Evolutionary conservation across 2,113 vertebrate species (phyloP), one percentile per base, ranked within the genome.

Genomic region (Pavo muticus): DNA sequence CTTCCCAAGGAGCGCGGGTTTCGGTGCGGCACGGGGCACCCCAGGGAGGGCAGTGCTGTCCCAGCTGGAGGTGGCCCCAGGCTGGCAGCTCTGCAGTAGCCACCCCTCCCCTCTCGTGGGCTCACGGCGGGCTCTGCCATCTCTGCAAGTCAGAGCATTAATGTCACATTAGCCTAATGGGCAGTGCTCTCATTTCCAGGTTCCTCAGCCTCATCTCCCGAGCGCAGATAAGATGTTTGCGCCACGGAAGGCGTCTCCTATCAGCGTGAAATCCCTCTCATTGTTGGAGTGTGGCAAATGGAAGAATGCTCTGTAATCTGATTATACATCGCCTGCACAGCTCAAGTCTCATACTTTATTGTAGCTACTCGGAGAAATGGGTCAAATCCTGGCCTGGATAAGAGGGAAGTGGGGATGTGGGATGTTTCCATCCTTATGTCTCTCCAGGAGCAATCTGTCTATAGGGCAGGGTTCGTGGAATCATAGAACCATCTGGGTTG

Each of bases 111-210:
- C 63, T 39, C 45, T 50, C 54, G 24, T 69, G 65, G 29, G 57
- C 74, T 86, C 84, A 21, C 76, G 1, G 0, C 10, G 5, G 83
- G 64, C 72, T 9, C 44, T 74, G 25, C 8, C 1, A 9, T 3
- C 88, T 35, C 84, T 1, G 2, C 3, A 3, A n/a, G 0, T 1
- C 18, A 39, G 29, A 64, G 86, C 70, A n/a, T 63, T 78, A 87
- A 69, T 82, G 87, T 82, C 92, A 69, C 81, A 71, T 86, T 94
- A 93, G 72, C 79, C 76, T 88, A 50, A 91, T 71, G 88, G 91
- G 82, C 88, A 79, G 52, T 5, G 79, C 75, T 65, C 78, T 93
- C 78, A 13, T 83, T 76, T 57, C 68, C 79, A 77, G 93, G 72
- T 60, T 77, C 39, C 88, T 67, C 85, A 76, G 57, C 29, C 74